phyloP scores from a whole-genome alignment of 1,140 invertebrate genomes.

The Nautilus pompilius region DNA sequence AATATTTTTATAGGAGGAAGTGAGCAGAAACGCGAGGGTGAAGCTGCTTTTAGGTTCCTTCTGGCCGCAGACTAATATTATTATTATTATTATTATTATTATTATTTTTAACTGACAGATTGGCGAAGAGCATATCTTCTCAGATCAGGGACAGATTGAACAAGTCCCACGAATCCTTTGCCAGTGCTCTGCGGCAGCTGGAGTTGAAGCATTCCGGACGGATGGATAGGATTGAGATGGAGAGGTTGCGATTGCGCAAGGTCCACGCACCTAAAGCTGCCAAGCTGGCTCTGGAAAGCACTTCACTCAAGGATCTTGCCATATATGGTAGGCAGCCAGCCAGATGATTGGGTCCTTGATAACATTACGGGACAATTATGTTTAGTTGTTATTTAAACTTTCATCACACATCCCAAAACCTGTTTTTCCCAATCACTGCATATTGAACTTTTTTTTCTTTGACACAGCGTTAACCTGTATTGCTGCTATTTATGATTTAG shows the following conservation, averaged over 20 bases:
- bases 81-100: background rate
- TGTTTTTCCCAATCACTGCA: too few relatives aligned
- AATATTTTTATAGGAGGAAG: background rate
- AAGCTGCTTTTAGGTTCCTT: background rate
- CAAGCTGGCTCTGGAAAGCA: constrained; percentile 79
- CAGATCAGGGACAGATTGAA: constrained; percentile 68
- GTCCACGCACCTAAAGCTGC: constrained; percentile 77
- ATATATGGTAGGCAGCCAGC: constrained; percentile 61
- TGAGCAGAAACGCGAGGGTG: background rate
- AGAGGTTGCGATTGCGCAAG: constrained; percentile 67
- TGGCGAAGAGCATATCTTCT: constrained; percentile 73
- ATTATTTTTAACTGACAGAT: constrained; percentile 57
- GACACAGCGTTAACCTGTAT: too few relatives aligned
- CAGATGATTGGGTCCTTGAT: too few relatives aligned
- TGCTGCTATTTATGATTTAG: too few relatives aligned
- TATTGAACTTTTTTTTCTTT: too few relatives aligned
- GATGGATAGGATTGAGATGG: constrained; percentile 79
- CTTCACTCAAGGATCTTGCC: constrained; percentile 76
- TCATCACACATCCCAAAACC: too few relatives aligned
- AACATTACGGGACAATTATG: too few relatives aligned
- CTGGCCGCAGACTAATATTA: too few relatives aligned
- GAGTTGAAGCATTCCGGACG: constrained; percentile 70
- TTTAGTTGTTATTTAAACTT: too few relatives aligned
- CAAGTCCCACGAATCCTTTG: constrained; percentile 69
- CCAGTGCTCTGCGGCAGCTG: constrained; percentile 65